Conservation (phyloP, 2,113 vertebrate species). For the Corvus cornix region DNA sequence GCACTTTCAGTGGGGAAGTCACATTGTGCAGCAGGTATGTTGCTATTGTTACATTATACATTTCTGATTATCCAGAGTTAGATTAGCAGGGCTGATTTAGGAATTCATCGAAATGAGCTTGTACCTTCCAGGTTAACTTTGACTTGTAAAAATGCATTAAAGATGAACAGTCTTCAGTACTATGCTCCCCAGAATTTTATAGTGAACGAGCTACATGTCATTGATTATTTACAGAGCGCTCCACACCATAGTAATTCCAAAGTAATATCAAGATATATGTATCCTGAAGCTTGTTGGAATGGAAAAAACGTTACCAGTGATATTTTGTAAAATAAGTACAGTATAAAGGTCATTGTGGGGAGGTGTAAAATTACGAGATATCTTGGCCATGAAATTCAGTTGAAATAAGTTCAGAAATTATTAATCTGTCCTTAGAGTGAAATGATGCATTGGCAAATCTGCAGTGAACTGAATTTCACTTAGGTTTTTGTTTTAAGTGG, state of each 20-base stretch:
- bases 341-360: conserved; percentile 63
- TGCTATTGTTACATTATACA: not conserved
- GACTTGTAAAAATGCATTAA: conserved; percentile 64
- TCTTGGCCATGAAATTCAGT: conserved; percentile 63
- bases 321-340: conserved; percentile 68
- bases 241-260: conserved; percentile 46
- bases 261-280: conserved; percentile 64
- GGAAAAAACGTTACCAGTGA: conserved; percentile 60
- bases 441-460: conserved; percentile 61
- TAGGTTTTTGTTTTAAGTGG: conserved; percentile 58
- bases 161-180: conserved; percentile 45
- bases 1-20: not conserved
- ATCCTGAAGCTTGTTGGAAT: conserved; percentile 63
- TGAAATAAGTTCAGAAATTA: conserved; percentile 68
- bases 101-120: conserved; percentile 32
- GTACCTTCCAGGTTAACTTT: conserved; percentile 61
- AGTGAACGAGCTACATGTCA: conserved; percentile 52
- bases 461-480: conserved; percentile 52
- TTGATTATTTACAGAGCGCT: conserved; percentile 68
- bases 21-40: not conserved
- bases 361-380: conserved; percentile 64
- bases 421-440: conserved; percentile 63
- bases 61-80: conserved; percentile 20
- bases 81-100: conserved; percentile 22
- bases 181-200: conserved; percentile 49